Evolutionary conservation across 2,113 vertebrate species (phyloP), one percentile per base, ranked within the genome.

Genomic region (Lycocorax pyrrhopterus): DNA sequence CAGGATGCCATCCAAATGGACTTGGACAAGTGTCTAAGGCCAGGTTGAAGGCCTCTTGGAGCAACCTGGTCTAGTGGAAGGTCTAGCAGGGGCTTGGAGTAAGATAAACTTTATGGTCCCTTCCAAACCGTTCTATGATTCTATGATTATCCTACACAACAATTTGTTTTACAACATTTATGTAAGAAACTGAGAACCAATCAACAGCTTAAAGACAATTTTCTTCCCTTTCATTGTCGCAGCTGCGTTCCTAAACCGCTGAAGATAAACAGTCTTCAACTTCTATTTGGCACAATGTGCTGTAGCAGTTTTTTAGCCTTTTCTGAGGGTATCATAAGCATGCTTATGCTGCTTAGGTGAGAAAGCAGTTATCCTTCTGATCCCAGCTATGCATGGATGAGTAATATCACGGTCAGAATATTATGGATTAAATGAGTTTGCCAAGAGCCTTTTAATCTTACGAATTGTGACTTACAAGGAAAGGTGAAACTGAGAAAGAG

Each of bases 351-450:
- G 41, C n/a, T 41, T 46, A 86, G 62, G 51, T 62, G 73, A 76
- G 49, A 93, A 93, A 92, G 47, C 27, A 49, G 49, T 63, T 84
- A 52, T 81, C 29, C 47, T 81, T 85, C 68, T 78, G 85, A 66
- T 89, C 58, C 73, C 90, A 94, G 76, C 67, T 88, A 20, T 52
- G n/a, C 55, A 74, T 21, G 43, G 25, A 46, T 84, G 60, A 93
- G 52, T 88, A 95, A 64, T 84, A 84, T 51, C 69, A 90, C 82
- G 81, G 64, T 82, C 62, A 90, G 78, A 91, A 84, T 76, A 87
- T 86, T 92, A 63, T 26, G 30, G 47, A 64, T 55, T 84, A 87
- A 94, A 87, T 81, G 52, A 67, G 56, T 67, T 51, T 84, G 82
- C 59, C 52, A 67, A 93, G 73, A 72, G 58, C 59, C 41, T 60